Conservation (phyloP, 2,113 vertebrate species). For the Perca schrenkii region DNA sequence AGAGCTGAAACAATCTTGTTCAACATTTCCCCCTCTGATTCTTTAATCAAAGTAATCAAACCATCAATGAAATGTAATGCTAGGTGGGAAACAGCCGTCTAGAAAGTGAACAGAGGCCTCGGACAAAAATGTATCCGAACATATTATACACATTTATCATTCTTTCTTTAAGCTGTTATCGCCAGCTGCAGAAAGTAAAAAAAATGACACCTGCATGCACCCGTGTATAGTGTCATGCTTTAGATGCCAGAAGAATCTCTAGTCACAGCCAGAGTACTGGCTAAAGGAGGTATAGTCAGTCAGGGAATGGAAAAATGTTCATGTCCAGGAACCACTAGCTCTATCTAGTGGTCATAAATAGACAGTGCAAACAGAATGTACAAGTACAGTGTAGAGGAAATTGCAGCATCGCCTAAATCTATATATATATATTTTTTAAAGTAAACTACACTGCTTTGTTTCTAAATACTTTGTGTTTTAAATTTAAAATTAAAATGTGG, state of each 20-base stretch:
- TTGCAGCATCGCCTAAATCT: not conserved
- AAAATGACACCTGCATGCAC: not conserved
- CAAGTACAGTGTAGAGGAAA: not conserved
- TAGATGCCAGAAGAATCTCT: not conserved
- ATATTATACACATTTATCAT: not conserved
- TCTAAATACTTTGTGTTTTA: too few relatives aligned
- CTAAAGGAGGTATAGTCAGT: not conserved
- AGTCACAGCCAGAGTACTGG: not conserved
- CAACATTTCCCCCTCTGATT: not conserved
- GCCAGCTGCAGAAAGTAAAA: not conserved
- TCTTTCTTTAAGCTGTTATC: not conserved
- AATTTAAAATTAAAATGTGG: too few relatives aligned
- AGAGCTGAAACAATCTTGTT: not conserved
- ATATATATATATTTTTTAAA: too few relatives aligned
- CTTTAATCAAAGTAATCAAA: constrained; percentile 1
- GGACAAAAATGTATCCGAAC: not conserved
- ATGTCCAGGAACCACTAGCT: not conserved
- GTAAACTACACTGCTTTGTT: too few relatives aligned
- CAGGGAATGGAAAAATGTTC: not conserved
- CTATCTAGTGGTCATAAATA: constrained; percentile 52
- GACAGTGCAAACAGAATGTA: not conserved
- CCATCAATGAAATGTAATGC: not conserved
- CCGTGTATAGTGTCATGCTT: not conserved
- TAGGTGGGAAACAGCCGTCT: not conserved
- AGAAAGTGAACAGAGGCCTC: not conserved